Conservation (phyloP, 2,888 invertebrate species). For the Mythimna pallens region DNA sequence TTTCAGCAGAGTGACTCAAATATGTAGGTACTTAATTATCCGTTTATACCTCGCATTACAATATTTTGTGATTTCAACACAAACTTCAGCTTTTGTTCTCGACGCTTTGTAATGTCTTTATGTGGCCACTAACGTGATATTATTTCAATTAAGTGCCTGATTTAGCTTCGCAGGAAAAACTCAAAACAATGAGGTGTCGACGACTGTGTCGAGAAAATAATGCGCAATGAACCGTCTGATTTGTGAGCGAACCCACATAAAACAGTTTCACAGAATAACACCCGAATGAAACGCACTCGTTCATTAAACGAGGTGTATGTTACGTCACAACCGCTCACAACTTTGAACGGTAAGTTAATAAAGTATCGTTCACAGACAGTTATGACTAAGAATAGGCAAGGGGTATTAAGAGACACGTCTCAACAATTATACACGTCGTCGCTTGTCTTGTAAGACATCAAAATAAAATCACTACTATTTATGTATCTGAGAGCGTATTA, state of each 20-base stretch:
- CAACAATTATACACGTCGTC: conserved; percentile 88
- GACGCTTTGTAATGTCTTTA: conserved; percentile 83
- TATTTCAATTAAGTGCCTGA: conserved; percentile 87
- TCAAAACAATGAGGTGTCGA: conserved; percentile 87
- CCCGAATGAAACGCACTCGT: conserved; percentile 51
- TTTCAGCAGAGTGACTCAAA: conserved; percentile 78
- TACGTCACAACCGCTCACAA: conserved; percentile 64
- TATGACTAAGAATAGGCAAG: conserved; percentile 83
- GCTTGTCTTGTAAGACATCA: conserved; percentile 89
- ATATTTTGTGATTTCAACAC: conserved; percentile 86
- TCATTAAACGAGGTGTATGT: conserved; percentile 65
- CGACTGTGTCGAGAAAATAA: conserved; percentile 83
- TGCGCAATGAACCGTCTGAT: conserved; percentile 84
- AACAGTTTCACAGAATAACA: conserved; percentile 58
- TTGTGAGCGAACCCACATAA: conserved; percentile 75
- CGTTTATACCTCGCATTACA: conserved; percentile 79
- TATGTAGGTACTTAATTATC: conserved; percentile 75
- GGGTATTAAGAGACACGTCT: conserved; percentile 82
- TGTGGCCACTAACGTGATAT: conserved; percentile 86
- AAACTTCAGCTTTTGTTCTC: conserved; percentile 87
- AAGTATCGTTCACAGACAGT: conserved; percentile 74
- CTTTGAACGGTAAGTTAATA: conserved; percentile 73
- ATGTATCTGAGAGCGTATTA: conserved; percentile 88
- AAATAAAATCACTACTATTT: conserved; percentile 90
- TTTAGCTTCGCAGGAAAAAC: conserved; percentile 86